A percentile compares a stretch with the other conserved stretches of the same genome.
Conservation (phyloP, 2,888 invertebrate genomes). For the Trachelus iudaicus region DNA sequence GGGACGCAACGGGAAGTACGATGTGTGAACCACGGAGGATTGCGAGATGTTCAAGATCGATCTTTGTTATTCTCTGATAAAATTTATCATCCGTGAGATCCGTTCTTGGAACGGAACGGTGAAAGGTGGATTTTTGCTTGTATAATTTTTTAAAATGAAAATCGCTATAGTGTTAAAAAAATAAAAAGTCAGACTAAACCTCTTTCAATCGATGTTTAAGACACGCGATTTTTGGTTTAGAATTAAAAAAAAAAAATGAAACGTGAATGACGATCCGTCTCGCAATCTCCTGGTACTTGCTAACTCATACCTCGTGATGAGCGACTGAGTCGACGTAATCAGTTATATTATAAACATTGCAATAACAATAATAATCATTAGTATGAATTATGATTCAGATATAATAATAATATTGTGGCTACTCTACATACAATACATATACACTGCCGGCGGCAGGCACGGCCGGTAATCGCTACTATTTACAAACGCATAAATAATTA, state of each 20-base stretch:
- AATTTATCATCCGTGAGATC: no score
- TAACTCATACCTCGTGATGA: conserved; percentile 41
- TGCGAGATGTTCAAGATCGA: conserved; percentile 27
- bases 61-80: no score
- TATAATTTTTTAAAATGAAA: no score
- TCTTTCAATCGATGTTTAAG: no score
- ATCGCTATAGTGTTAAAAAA: no score
- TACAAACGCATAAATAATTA: conserved; percentile 65
- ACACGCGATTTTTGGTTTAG: no score
- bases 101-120: no score
- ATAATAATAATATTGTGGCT: conserved; percentile 51
- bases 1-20: conserved; percentile 37
- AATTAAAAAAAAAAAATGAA: no score
- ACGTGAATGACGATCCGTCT: conserved; percentile 7
- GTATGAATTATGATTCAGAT: conserved; percentile 41
- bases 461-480: conserved; percentile 55
- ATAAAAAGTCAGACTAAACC: no score
- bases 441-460: conserved; percentile 50
- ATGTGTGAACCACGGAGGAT: conserved; percentile 33
- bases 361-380: conserved; percentile 61
- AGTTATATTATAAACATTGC: conserved; percentile 60
- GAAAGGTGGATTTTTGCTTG: no score
- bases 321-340: conserved; percentile 46
- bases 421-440: conserved; percentile 66
- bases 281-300: neutral